Percentiles rank a stretch among this genome's conserved stretches.
Evolutionary conservation across 2,888 invertebrate species (phyloP).

Genomic region (Urechis unicinctus): DNA sequence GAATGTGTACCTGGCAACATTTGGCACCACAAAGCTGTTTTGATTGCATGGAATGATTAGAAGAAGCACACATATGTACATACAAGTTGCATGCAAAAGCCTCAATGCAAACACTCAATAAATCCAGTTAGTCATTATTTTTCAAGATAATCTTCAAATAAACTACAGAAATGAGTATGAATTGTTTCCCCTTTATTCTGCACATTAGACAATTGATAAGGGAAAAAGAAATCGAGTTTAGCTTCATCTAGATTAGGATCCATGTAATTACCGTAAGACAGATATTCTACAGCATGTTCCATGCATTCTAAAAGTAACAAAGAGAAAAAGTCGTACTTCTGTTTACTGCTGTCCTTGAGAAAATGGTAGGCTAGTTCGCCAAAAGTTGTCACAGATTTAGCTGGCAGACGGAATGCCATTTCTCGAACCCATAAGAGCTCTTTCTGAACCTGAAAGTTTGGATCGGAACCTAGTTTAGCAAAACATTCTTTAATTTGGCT

Average conservation of each 20-base stretch:
- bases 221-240: constrained; percentile 5
- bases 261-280: constrained; percentile 2
- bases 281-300: constrained; percentile 12
- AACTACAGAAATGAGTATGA: too few species aligned
- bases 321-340: constrained; percentile 12
- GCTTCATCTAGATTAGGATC: not conserved
- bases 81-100: too few species aligned
- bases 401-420: constrained; percentile 9
- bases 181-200: too few species aligned
- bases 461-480: constrained; percentile 10
- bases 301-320: constrained; percentile 15
- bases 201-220: constrained; percentile 4
- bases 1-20: too few species aligned
- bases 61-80: too few species aligned
- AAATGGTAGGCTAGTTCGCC: constrained; percentile 6
- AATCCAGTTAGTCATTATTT: too few species aligned
- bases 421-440: constrained; percentile 12
- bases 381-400: not conserved
- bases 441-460: constrained; percentile 2
- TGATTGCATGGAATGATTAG: too few species aligned
- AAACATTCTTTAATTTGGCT: constrained; percentile 12
- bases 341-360: not conserved
- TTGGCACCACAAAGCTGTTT: too few species aligned
- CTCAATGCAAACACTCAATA: too few species aligned
- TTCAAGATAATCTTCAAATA: too few species aligned